These are phyloP conservation scores for Raphicerus campestris DNA, from an alignment of 2,113 vertebrate genomes.

Conservation along the genomic window DNA sequence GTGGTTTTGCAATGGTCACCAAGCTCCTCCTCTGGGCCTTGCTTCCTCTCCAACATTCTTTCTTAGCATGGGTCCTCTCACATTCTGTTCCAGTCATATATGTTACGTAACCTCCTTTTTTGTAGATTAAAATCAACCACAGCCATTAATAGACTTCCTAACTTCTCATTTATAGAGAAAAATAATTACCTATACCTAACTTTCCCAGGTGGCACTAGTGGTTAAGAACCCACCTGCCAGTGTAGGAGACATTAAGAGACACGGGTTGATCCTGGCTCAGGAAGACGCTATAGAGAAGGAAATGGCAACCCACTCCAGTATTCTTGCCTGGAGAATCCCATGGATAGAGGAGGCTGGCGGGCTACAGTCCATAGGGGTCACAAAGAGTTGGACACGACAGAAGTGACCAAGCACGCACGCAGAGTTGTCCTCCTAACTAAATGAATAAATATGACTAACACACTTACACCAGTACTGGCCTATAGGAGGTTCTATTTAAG, in stretches of 20 bases:
- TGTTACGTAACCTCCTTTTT: background rate
- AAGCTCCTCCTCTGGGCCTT: background rate
- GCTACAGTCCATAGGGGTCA: background rate
- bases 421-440: background rate
- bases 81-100: background rate
- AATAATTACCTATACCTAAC: background rate
- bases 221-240: background rate
- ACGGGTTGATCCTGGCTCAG: background rate
- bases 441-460: background rate
- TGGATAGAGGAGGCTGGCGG: background rate
- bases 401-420: background rate
- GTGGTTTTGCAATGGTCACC: background rate
- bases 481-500: background rate
- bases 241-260: background rate
- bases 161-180: background rate
- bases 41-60: background rate
- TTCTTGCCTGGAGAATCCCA: background rate
- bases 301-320: background rate
- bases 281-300: background rate
- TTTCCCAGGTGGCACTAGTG: background rate
- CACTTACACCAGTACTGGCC: background rate
- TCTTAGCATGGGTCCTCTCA: background rate
- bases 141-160: background rate
- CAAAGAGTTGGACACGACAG: background rate
- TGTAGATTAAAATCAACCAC: background rate